phyloP scores from a whole-genome alignment of 53 echinoderm and acorn worm species.

The Glandiceps talaboti region DNA sequence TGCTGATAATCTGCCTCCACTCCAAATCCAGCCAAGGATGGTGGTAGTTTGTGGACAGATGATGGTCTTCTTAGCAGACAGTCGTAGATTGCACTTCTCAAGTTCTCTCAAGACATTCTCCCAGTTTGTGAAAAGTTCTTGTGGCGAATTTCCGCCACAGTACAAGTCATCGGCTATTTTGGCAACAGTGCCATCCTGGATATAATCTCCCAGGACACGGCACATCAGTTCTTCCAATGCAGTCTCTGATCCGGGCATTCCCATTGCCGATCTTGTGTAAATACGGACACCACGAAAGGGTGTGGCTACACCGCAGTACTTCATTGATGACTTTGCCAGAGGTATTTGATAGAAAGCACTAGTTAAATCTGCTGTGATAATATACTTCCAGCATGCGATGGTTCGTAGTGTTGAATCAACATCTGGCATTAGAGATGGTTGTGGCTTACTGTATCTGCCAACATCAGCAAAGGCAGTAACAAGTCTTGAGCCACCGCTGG shows the following conservation, averaged over 20 bases:
- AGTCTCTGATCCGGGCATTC: no score
- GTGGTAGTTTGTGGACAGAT: slow-evolving; percentile 33
- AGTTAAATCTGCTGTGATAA: neutral
- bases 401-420: neutral
- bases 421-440: no score
- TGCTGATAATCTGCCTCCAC: slow-evolving; percentile 15
- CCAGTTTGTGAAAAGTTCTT: slow-evolving; percentile 32
- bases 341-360: no score
- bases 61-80: slow-evolving; percentile 28
- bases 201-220: slow-evolving; percentile 14
- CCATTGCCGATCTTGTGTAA: no score
- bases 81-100: slow-evolving; percentile 20
- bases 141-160: slow-evolving; percentile 31
- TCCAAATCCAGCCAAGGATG: slow-evolving; percentile 49
- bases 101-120: slow-evolving; percentile 15
- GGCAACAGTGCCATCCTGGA: slow-evolving; percentile 10
- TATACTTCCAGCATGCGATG: slow-evolving; percentile 5
- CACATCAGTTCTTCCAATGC: slow-evolving; percentile 36
- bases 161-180: slow-evolving; percentile 61
- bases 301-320: slow-evolving; percentile 10
- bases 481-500: no score
- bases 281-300: no score
- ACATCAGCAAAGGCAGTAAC: no score
- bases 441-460: no score
- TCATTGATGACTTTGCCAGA: neutral